Base-by-base conservation (phyloP, 2,888 invertebrate genomes). In the Argyra leucocephala region DNA sequence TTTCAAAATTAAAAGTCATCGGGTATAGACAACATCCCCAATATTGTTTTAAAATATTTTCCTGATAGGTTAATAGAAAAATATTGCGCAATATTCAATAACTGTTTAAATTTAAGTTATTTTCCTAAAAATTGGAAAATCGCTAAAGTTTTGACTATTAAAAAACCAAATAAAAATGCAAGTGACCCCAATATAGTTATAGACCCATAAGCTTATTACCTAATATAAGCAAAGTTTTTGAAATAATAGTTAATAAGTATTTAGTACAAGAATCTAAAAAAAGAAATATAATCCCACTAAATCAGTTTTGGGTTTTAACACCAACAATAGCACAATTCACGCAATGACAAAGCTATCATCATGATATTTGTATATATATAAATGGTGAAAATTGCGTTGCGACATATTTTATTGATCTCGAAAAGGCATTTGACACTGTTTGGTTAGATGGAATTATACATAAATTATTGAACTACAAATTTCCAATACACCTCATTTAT, bases 41-140 rank as follows among this genome's bases (percentile, higher is more conserved):
- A 57, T n/a, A 57, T 57, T n/a, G n/a, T 57, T n/a, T 18, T 57
- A 18, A 57, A 57, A 57, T 6, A 57, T 57, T 4, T 57, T 6
- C 18, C 57, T 1, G 57, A 57, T n/a, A n/a, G n/a, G 18, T 3
- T 57, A n/a, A 57, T 57, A n/a, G 18, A 5, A n/a, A n/a, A 2
- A n/a, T 57, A 57, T 57, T 57, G 57, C n/a, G n/a, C 5, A 57
- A 57, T 57, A 57, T 57, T 18, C n/a, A 57, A 57, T 57, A 57
- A 57, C 5, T 12, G n/a, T 5, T n/a, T 57, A 6, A 57, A 57
- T n/a, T 6, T n/a, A n/a, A 18, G n/a, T n/a, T 57, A 57, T 57
- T 57, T 57, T 5, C 57, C 57, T 3, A n/a, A 12, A 57, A 7
- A 57, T 18, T 57, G 57, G 57, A 57, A 57, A 57, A 57, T 2